A percentile compares a stretch with the other conserved stretches of the same genome.
Evolutionary conservation across 2,888 invertebrate species (phyloP).

Genomic region (Pristionchus entomophagus): DNA sequence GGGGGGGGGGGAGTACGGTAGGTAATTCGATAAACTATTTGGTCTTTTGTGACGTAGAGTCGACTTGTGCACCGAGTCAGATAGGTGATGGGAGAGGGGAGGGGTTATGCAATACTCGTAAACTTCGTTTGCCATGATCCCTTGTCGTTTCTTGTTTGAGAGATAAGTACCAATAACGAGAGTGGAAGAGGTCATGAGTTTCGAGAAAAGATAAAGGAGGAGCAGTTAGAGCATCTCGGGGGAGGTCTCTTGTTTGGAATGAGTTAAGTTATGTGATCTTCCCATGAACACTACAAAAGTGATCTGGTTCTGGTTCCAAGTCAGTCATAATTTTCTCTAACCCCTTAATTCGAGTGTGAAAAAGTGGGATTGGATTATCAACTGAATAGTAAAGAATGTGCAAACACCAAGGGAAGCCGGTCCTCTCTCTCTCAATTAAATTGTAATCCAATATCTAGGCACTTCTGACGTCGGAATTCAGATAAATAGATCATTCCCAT

Average conservation of each 20-base stretch:
- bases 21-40: not conserved
- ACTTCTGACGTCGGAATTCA: not conserved
- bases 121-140: not conserved
- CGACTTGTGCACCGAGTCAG: not conserved
- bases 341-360: not conserved
- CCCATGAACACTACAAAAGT: not conserved
- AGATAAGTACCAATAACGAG: conserved; percentile 35
- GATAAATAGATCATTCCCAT: not conserved
- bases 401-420: not conserved
- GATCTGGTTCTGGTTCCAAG: too few relatives aligned
- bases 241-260: not conserved
- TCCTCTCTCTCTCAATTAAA: not conserved
- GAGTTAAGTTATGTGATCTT: not conserved
- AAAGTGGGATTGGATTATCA: not conserved
- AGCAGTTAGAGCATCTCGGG: not conserved
- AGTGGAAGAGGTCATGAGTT: conserved; percentile 30
- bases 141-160: not conserved
- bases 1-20: too few relatives aligned
- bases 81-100: not conserved
- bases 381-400: not conserved
- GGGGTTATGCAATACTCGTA: not conserved
- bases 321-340: not conserved
- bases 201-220: conserved; percentile 19
- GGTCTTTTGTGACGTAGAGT: not conserved
- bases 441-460: not conserved